A percentile compares a stretch with the other conserved stretches of the same genome.
Evolutionary conservation across 2,797 vertebrate genomes (phyloP).

Genomic region (Lepilemur septentrionalis): DNA sequence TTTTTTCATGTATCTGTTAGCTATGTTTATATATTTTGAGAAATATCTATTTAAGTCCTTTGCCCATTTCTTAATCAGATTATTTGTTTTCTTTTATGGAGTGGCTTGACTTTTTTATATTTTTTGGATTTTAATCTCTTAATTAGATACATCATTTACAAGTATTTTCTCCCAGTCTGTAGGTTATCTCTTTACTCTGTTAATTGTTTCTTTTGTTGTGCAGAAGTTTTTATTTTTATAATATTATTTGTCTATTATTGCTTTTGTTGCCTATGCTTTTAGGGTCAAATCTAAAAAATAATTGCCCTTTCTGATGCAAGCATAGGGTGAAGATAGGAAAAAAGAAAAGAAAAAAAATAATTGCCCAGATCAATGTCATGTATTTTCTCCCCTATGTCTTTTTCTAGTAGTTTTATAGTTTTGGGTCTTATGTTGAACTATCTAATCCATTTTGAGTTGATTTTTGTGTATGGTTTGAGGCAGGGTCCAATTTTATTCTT

Average conservation of each 20-base stretch:
- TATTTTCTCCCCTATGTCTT: neutral
- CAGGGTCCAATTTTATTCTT: neutral
- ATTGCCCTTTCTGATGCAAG: neutral
- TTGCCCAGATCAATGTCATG: neutral
- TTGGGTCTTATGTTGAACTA: neutral
- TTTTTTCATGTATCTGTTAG: neutral
- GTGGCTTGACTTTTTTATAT: neutral
- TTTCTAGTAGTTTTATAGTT: neutral
- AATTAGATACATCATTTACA: neutral
- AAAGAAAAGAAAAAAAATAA: neutral
- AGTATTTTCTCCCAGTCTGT: neutral
- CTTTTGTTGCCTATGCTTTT: neutral
- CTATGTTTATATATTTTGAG: neutral
- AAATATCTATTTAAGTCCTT: neutral
- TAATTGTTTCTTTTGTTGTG: neutral
- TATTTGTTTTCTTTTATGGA: neutral
- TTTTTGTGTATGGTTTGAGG: neutral
- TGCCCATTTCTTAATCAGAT: neutral
- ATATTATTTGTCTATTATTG: neutral
- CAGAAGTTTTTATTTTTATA: neutral
- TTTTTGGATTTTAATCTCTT: neutral
- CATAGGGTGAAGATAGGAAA: too few species aligned
- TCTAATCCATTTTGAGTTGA: neutral
- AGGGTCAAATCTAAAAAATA: neutral
- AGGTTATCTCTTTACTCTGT: neutral